Evolutionary conservation across 2,797 vertebrate genomes (phyloP), one percentile per base, ranked within the genome.

Genomic region (Lutjanus campechanus): DNA sequence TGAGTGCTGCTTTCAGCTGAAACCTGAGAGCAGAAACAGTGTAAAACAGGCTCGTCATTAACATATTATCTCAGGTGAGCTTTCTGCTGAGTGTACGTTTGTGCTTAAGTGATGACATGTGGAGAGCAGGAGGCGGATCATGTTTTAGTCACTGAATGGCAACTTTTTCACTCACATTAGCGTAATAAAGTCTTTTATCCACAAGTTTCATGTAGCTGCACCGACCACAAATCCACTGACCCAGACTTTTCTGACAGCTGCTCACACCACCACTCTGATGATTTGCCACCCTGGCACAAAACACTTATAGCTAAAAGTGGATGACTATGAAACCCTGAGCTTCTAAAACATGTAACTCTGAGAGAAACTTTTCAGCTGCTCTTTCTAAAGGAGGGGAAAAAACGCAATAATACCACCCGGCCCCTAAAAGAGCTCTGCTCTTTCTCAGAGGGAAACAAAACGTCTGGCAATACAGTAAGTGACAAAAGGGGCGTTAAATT

Each of bases 401-500:
- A 72, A 20, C 50, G 44, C 54, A 67, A 69, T 76, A 73, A 86
- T 89, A 87, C 82, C 69, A 91, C 86, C 82, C 80, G 65, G 73
- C 53, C 82, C 53, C 54, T 56, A n/a, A 71, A 72, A 72, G 78
- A 47, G 55, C 55, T 89, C 89, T 84, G 89, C 79, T 91, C 40
- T 89, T 85, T 88, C 73, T 92, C 91, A 86, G 61, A 81, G 59
- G 68, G 86, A 68, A 63, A 70, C 83, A 85, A 88, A 85, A 79
- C 6, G 76, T 88, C 87, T 91, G 93, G 91, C 85, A 84, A 41
- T 50, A 56, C 69, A 66, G 83, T 79, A 77, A 87, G 85, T 86
- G 88, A 93, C 90, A 92, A 88, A 89, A 86, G 77, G 58, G 72
- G 81, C 22, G 77, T 85, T 83, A 89, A 85, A 88, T 83, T 73